These are phyloP conservation scores for Heliconius himera DNA, from an alignment of 1,140 invertebrate species.

Conservation along the genomic window DNA sequence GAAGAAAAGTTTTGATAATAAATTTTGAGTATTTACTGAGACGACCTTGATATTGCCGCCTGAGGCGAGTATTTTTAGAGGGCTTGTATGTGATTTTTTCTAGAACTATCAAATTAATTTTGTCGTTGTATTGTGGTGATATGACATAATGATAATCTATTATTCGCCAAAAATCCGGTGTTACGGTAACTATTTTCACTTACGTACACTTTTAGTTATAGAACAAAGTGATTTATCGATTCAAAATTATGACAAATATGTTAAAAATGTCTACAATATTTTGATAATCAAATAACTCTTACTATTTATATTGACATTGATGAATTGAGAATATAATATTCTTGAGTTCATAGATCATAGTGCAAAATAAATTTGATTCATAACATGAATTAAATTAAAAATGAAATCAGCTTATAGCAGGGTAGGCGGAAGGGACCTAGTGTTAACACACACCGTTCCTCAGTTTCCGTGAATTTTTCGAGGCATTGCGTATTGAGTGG, in stretches of 20 bases:
- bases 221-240: too few relatives aligned
- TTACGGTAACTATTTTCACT: neutral
- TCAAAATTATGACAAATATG: too few relatives aligned
- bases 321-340: neutral
- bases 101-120: conserved; percentile 31
- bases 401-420: too few relatives aligned
- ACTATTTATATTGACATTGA: neutral
- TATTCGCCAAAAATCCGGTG: neutral
- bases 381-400: too few relatives aligned
- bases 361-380: too few relatives aligned
- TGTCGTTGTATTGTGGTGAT: conserved; percentile 19
- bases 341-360: neutral
- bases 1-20: conserved; percentile 12
- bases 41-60: conserved; percentile 70
- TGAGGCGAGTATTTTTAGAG: conserved; percentile 67
- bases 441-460: too few relatives aligned
- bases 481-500: too few relatives aligned
- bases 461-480: too few relatives aligned
- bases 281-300: too few relatives aligned
- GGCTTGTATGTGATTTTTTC: conserved; percentile 43
- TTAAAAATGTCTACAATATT: too few relatives aligned
- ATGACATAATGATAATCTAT: conserved; percentile 7
- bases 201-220: neutral
- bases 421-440: too few relatives aligned
- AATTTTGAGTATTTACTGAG: conserved; percentile 26